A percentile compares a stretch with the other conserved stretches of the same genome.
phyloP scores from a whole-genome alignment of 1,140 invertebrate species.

The Ganaspis sp. region DNA sequence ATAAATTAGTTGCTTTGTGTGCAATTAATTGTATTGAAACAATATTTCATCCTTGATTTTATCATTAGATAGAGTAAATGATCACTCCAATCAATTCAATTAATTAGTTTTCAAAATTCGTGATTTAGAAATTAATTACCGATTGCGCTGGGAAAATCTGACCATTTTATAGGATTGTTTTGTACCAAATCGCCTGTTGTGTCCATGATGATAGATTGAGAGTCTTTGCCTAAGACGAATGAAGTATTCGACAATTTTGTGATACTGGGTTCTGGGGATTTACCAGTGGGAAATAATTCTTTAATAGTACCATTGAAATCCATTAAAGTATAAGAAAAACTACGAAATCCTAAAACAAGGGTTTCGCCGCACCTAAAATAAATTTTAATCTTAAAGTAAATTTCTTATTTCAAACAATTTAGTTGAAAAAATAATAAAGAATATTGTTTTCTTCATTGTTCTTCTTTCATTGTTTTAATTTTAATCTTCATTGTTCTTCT shows the following conservation, averaged over 20 bases:
- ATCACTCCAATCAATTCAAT: not conserved
- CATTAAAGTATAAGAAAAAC: slow-evolving; percentile 71
- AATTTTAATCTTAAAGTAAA: not conserved
- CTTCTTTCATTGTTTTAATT: too few species aligned
- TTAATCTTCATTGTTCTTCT: too few species aligned
- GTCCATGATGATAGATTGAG: slow-evolving; percentile 89
- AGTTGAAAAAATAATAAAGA: too few species aligned
- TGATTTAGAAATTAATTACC: slow-evolving; percentile 73
- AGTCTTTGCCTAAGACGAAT: slow-evolving; percentile 88
- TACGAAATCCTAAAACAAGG: slow-evolving; percentile 71
- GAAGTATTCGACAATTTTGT: slow-evolving; percentile 84
- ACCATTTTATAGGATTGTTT: slow-evolving; percentile 87
- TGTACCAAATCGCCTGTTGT: slow-evolving; percentile 82
- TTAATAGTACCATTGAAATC: slow-evolving; percentile 79
- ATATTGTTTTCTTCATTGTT: too few species aligned
- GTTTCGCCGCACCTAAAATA: slow-evolving; percentile 69
- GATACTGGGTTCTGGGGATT: slow-evolving; percentile 89
- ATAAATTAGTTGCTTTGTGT: not conserved
- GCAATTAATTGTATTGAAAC: too few species aligned
- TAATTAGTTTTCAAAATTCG: too few species aligned
- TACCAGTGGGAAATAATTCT: slow-evolving; percentile 91
- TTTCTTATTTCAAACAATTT: not conserved
- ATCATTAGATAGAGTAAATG: too few species aligned
- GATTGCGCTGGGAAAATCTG: slow-evolving; percentile 85
- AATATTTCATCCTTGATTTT: too few species aligned